phyloP scores from a whole-genome alignment of 2,888 invertebrate species.

The Monochamus alternatus region DNA sequence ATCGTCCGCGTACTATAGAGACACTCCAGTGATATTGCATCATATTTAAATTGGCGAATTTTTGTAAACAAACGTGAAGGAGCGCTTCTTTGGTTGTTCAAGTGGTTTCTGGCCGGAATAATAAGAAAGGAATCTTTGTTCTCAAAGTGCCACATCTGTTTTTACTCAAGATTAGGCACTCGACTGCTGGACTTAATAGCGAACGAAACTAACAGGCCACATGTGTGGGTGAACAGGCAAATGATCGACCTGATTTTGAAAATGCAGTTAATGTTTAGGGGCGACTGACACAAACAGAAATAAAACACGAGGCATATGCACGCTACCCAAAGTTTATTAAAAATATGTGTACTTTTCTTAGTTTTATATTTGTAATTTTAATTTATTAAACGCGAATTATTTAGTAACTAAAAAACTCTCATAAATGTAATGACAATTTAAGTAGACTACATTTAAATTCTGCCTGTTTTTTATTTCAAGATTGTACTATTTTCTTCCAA shows the following conservation, averaged over 20 bases:
- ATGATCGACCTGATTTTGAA: slow-evolving; percentile 61
- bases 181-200: slow-evolving; percentile 59
- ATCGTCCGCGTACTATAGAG: slow-evolving; percentile 31
- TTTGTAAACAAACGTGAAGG: slow-evolving; percentile 47
- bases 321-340: neutral
- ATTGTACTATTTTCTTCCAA: too few species aligned
- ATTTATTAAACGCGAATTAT: too few species aligned
- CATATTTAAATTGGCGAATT: slow-evolving; percentile 48
- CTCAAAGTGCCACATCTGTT: slow-evolving; percentile 60
- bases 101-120: slow-evolving; percentile 53
- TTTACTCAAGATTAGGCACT: slow-evolving; percentile 62
- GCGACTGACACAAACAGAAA: slow-evolving; percentile 30
- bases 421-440: too few species aligned
- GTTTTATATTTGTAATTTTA: too few species aligned
- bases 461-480: too few species aligned
- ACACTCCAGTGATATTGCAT: slow-evolving; percentile 38
- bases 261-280: slow-evolving; percentile 53
- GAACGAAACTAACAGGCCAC: slow-evolving; percentile 55
- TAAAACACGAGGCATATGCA: neutral
- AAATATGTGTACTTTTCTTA: too few species aligned
- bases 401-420: too few species aligned
- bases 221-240: slow-evolving; percentile 57
- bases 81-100: slow-evolving; percentile 46
- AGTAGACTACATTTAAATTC: too few species aligned
- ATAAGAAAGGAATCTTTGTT: slow-evolving; percentile 61